phyloP scores from a whole-genome alignment of 2,113 vertebrate genomes.

The Gadus macrocephalus region DNA sequence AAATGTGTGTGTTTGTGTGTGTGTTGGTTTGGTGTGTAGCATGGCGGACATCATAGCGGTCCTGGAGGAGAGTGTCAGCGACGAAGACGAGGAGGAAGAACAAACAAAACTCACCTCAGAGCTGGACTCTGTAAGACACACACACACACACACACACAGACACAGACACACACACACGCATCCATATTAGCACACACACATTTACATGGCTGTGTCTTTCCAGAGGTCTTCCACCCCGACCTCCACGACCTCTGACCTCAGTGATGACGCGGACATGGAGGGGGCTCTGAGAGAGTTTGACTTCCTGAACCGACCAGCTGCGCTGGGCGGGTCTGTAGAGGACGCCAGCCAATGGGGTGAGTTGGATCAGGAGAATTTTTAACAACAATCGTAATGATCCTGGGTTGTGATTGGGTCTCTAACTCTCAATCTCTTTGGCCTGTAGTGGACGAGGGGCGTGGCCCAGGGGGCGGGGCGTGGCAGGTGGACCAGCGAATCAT shows the following conservation, averaged over 20 bases:
- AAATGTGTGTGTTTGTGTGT: not conserved
- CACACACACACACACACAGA: constrained; percentile 2
- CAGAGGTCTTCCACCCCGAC: constrained; percentile 80
- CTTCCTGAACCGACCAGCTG: constrained; percentile 84
- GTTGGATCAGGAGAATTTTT: constrained; percentile 14
- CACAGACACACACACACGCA: not conserved
- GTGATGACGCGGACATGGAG: constrained; percentile 89
- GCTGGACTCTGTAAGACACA: constrained; percentile 77
- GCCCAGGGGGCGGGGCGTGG: constrained; percentile 79
- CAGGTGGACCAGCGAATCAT: constrained; percentile 98
- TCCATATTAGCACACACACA: not conserved
- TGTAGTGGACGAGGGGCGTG: constrained; percentile 92
- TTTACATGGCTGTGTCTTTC: not conserved
- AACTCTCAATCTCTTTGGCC: constrained; percentile 31
- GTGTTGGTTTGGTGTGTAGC: constrained; percentile 74
- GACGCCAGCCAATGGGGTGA: constrained; percentile 91
- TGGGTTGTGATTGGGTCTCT: not conserved
- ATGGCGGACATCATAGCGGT: constrained; percentile 80
- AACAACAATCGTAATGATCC: not conserved
- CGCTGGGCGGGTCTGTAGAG: constrained; percentile 79
- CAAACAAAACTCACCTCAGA: constrained; percentile 82
- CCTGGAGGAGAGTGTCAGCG: constrained; percentile 87
- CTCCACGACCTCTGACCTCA: constrained; percentile 73
- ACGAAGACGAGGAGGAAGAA: constrained; percentile 92
- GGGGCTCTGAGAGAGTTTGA: constrained; percentile 95